Conservation (phyloP, 2,797 vertebrate genomes). For the Coendou prehensilis region DNA sequence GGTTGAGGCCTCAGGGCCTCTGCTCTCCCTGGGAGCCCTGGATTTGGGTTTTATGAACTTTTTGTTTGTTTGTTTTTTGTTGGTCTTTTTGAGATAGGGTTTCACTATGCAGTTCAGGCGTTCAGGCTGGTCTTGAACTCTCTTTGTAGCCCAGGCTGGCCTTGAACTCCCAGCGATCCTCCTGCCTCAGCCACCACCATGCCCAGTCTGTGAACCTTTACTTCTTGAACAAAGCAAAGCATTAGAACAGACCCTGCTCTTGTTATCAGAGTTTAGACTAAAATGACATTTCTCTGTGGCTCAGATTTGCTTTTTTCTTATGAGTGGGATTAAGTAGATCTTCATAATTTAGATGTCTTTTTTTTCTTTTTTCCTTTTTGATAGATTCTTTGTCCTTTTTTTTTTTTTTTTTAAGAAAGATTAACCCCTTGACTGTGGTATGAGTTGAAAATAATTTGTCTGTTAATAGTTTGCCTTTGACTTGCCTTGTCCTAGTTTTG, state of each 20-base stretch:
- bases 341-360: neutral
- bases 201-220: neutral
- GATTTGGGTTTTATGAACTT: neutral
- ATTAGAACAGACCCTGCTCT: neutral
- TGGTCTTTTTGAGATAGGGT: neutral
- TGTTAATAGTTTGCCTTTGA: neutral
- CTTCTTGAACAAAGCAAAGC: neutral
- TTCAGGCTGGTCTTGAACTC: too few species aligned
- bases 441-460: neutral
- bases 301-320: neutral
- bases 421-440: neutral
- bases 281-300: neutral
- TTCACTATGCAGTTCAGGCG: too few species aligned
- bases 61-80: neutral
- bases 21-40: too few species aligned
- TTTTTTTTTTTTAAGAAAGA: constrained; percentile 14
- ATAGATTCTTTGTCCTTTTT: neutral
- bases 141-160: too few species aligned
- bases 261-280: neutral
- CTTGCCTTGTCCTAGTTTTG: neutral
- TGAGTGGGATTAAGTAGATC: neutral
- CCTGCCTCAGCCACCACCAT: neutral
- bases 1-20: too few species aligned
- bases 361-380: neutral
- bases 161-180: neutral